Evolutionary conservation across 2,888 invertebrate species (phyloP).

Genomic region (Hoplodrina ambigua): DNA sequence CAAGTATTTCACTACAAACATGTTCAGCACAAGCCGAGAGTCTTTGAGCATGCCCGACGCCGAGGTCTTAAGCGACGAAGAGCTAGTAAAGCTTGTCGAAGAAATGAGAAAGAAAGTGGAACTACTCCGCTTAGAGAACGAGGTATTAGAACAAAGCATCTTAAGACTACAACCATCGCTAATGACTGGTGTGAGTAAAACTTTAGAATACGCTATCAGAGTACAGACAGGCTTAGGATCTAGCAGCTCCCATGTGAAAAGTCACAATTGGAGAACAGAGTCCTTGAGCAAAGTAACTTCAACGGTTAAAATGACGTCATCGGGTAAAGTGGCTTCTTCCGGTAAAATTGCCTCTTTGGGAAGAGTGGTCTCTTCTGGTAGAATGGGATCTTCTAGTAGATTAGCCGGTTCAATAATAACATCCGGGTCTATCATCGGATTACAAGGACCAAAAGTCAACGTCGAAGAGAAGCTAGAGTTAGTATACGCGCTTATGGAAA

Average conservation of each 20-base stretch:
- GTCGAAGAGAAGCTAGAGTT: conserved; percentile 87
- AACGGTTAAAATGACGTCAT: too few species aligned
- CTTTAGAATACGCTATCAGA: conserved; percentile 19
- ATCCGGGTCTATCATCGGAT: conserved; percentile 77
- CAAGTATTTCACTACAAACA: conserved; percentile 14
- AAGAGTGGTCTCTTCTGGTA: background rate
- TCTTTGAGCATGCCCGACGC: background rate
- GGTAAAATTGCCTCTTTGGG: background rate
- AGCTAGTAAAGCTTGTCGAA: conserved; percentile 76
- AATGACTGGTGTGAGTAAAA: conserved; percentile 82
- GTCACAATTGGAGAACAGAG: background rate
- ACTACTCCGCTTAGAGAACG: conserved; percentile 85
- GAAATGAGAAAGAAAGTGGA: conserved; percentile 76
- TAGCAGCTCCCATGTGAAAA: too few species aligned
- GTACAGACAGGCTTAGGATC: background rate
- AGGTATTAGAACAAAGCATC: conserved; percentile 86
- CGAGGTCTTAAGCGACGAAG: conserved; percentile 71
- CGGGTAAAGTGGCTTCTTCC: too few species aligned
- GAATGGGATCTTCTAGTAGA: background rate
- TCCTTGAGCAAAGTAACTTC: background rate
- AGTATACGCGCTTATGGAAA: conserved; percentile 84
- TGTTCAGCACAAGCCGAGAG: background rate
- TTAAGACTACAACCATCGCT: conserved; percentile 82
- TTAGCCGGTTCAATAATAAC: conserved; percentile 33
- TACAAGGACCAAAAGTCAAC: conserved; percentile 83